phyloP scores from a whole-genome alignment of 2,888 invertebrate species.

The Drosophila testacea region DNA sequence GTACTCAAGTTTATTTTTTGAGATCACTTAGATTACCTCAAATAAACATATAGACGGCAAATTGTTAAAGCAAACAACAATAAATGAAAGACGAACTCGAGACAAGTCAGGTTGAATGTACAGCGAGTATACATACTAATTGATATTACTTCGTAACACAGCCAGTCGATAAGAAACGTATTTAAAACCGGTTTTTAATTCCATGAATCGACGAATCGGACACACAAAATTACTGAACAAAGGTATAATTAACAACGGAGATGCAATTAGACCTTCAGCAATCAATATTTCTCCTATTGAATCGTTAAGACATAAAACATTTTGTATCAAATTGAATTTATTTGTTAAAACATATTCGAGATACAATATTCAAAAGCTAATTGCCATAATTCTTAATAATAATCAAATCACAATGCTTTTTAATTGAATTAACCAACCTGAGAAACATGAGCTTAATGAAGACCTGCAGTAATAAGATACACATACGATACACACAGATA shows the following conservation, averaged over 20 bases:
- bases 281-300: constrained; percentile 8
- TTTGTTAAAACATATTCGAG: background rate
- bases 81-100: constrained; percentile 13
- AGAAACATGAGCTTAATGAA: constrained; percentile 7
- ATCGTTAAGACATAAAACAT: constrained; percentile 2
- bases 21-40: background rate
- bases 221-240: constrained; percentile 32
- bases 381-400: background rate
- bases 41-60: background rate
- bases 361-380: background rate
- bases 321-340: constrained; percentile 3
- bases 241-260: constrained; percentile 53
- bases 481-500: background rate
- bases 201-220: constrained; percentile 23
- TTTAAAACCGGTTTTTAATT: constrained; percentile 64
- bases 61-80: constrained; percentile 4
- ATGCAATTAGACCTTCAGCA: constrained; percentile 53
- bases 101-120: constrained; percentile 16
- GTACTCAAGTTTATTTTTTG: background rate
- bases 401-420: constrained; percentile 1
- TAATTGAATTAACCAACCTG: constrained; percentile 5
- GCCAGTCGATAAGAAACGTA: constrained; percentile 51
- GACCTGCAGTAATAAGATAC: background rate
- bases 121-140: constrained; percentile 16
- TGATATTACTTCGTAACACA: constrained; percentile 24